phyloP scores from a whole-genome alignment of 2,113 vertebrate species.

The Ascaphus truei region DNA sequence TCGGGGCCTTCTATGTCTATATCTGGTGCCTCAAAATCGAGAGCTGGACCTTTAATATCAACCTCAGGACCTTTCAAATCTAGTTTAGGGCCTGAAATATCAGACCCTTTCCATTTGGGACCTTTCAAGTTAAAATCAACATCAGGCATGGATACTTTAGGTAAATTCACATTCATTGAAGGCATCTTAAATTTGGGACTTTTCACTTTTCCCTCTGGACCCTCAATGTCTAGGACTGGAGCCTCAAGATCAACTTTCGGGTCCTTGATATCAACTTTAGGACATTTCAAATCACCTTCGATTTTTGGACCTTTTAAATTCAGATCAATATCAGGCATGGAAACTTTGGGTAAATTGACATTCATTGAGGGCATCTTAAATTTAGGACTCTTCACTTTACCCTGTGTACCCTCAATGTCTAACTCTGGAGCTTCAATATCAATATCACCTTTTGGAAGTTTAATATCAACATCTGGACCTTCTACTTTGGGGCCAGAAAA shows the following conservation, averaged over 20 bases:
- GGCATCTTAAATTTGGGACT: slow-evolving; percentile 55
- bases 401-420: slow-evolving; percentile 34
- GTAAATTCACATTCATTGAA: slow-evolving; percentile 44
- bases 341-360: slow-evolving; percentile 38
- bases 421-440: slow-evolving; percentile 34
- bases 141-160: slow-evolving; percentile 52
- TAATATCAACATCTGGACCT: slow-evolving; percentile 41
- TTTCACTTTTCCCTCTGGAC: slow-evolving; percentile 48
- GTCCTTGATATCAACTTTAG: not conserved
- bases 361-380: slow-evolving; percentile 55
- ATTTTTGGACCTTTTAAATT: slow-evolving; percentile 51
- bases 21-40: slow-evolving; percentile 5
- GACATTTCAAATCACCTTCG: slow-evolving; percentile 46
- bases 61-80: slow-evolving; percentile 37
- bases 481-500: slow-evolving; percentile 48
- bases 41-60: slow-evolving; percentile 40
- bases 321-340: slow-evolving; percentile 43
- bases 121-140: slow-evolving; percentile 55
- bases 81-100: slow-evolving; percentile 42
- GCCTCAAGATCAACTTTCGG: not conserved
- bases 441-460: slow-evolving; percentile 32
- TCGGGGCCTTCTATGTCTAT: slow-evolving; percentile 38
- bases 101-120: slow-evolving; percentile 48
- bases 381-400: slow-evolving; percentile 44
- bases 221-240: slow-evolving; percentile 34